Evolutionary conservation across 2,113 vertebrate genomes (phyloP).

Genomic region (mouse (Mus musculus)): DNA sequence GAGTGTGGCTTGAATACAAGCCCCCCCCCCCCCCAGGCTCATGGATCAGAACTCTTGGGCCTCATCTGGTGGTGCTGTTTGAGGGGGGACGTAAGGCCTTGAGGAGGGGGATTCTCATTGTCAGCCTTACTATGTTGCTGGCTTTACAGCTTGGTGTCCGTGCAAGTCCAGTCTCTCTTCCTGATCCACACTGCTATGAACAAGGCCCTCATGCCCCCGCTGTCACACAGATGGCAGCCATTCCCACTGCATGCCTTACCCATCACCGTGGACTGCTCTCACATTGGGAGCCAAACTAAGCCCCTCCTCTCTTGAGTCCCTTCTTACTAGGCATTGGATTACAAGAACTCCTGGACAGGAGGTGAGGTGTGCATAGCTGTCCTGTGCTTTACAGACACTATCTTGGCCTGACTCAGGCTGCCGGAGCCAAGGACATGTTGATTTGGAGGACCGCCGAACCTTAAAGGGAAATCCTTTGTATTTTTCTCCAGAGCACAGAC

Average conservation of each 20-base stretch:
- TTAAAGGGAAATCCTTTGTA: not conserved
- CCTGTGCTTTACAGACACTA: not conserved
- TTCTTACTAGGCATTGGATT: not conserved
- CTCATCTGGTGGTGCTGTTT: not conserved
- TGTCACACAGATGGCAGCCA: not conserved
- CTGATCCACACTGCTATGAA: not conserved
- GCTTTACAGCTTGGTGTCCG: not conserved
- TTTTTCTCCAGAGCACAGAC: not conserved
- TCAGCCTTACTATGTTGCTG: not conserved
- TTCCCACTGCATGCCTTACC: not conserved
- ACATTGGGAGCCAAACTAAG: not conserved
- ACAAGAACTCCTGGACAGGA: fast-evolving
- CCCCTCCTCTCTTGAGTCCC: not conserved
- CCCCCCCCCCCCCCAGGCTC: not conserved
- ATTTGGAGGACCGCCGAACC: not conserved
- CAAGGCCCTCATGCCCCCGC: not conserved
- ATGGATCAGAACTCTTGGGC: not conserved
- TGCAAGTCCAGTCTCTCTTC: not conserved
- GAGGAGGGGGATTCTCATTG: not conserved
- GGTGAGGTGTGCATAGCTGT: not conserved
- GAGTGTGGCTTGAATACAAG: not conserved
- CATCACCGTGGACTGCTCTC: not conserved
- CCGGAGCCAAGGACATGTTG: not conserved
- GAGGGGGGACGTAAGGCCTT: not conserved
- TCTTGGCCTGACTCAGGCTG: fast-evolving